These are phyloP conservation scores for Mactra quadrangularis DNA, from an alignment of 1,140 invertebrate genomes.

Conservation along the genomic window DNA sequence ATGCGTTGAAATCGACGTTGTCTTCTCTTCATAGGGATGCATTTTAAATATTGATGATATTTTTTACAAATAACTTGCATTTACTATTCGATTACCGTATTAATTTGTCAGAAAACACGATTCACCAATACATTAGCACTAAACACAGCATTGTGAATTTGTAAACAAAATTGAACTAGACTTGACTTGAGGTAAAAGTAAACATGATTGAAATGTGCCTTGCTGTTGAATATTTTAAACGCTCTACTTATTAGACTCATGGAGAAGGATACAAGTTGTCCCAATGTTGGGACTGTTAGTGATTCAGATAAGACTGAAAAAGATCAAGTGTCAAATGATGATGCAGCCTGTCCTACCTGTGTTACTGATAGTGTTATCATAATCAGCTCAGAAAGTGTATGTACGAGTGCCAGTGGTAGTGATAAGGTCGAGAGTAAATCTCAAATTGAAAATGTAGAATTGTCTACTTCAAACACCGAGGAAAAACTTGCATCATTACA, in stretches of 20 bases:
- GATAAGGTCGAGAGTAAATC: background rate
- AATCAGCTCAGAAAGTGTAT: background rate
- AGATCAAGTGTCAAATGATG: background rate
- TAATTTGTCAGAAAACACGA: background rate
- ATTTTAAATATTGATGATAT: background rate
- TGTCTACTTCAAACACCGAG: background rate
- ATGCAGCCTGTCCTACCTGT: background rate
- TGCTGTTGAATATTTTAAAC: too few relatives aligned
- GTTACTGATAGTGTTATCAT: background rate
- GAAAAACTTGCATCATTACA: background rate
- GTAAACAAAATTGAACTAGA: too few relatives aligned
- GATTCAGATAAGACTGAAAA: background rate
- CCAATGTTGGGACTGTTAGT: too few relatives aligned
- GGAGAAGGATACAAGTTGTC: too few relatives aligned
- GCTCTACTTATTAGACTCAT: too few relatives aligned
- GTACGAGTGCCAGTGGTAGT: background rate
- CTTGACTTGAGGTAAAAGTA: too few relatives aligned
- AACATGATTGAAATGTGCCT: too few relatives aligned
- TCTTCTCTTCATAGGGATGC: background rate
- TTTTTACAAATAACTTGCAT: background rate
- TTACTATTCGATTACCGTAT: background rate
- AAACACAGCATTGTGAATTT: too few relatives aligned
- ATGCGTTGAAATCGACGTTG: background rate
- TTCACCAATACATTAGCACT: too few relatives aligned
- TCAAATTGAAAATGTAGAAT: background rate